These are phyloP conservation scores for Rhinophrynus dorsalis DNA, from an alignment of 2,797 vertebrate species.

Conservation along the genomic window DNA sequence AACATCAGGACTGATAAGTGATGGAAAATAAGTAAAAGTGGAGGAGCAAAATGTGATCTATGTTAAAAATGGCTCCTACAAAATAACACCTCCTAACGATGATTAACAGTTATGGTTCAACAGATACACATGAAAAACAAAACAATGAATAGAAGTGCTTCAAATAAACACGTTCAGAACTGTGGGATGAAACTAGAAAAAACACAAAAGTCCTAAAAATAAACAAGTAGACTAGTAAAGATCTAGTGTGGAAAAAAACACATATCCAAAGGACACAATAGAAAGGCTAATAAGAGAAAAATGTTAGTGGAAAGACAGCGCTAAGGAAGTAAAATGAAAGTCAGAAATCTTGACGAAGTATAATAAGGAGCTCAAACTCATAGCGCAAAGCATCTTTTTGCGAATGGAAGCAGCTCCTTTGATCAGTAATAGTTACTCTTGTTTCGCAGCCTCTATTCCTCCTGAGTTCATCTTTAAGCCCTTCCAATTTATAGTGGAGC, in stretches of 20 bases:
- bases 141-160: conserved; percentile 64
- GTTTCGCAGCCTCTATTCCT: conserved; percentile 96
- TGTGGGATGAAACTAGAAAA: conserved; percentile 67
- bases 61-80: conserved; percentile 59
- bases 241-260: conserved; percentile 58
- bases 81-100: conserved; percentile 57
- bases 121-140: conserved; percentile 60
- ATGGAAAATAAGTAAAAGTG: conserved; percentile 40
- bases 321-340: conserved; percentile 79
- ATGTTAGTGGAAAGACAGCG: conserved; percentile 78
- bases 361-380: conserved; percentile 80
- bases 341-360: conserved; percentile 77
- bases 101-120: conserved; percentile 66
- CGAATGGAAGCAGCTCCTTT: conserved; percentile 80
- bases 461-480: conserved; percentile 99
- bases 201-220: conserved; percentile 63
- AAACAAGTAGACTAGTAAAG: conserved; percentile 58
- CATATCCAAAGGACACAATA: conserved; percentile 78
- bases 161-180: conserved; percentile 65
- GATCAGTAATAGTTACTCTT: conserved; percentile 98
- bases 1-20: conserved; percentile 52
- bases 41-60: conserved; percentile 51
- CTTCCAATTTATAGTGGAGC: conserved; percentile 99
- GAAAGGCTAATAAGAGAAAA: conserved; percentile 69
- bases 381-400: conserved; percentile 81